Evolutionary conservation across 2,113 vertebrate species (phyloP).

Genomic region (Antechinus stuartii): DNA sequence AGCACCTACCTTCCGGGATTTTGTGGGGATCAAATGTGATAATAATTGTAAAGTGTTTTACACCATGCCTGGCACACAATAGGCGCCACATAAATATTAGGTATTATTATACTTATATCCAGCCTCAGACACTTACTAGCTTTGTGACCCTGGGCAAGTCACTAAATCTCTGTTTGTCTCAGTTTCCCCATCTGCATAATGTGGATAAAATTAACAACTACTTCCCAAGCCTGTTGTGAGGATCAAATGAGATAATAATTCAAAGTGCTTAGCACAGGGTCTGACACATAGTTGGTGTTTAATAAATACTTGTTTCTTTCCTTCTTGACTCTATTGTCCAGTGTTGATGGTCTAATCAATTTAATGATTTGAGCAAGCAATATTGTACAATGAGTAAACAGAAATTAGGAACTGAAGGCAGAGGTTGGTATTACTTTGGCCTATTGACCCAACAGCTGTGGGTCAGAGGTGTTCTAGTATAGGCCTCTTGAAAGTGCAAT

Average conservation of each 20-base stretch:
- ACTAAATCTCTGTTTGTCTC: neutral
- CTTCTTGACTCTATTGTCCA: neutral
- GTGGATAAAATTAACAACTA: neutral
- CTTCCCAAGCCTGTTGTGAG: no score
- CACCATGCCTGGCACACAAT: neutral
- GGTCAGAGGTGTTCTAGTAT: neutral
- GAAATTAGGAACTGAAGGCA: neutral
- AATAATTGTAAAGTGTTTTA: neutral
- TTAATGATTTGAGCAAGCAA: neutral
- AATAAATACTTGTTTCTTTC: neutral
- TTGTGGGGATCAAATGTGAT: neutral
- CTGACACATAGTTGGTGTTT: neutral
- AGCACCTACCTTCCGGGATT: no score
- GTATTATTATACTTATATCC: no score
- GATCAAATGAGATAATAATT: neutral
- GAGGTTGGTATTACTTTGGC: neutral
- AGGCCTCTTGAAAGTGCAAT: neutral
- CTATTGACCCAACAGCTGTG: neutral
- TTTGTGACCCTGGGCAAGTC: no score
- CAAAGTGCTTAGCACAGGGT: neutral
- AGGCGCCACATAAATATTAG: neutral
- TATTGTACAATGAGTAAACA: neutral
- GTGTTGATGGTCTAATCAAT: neutral
- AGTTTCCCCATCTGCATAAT: neutral
- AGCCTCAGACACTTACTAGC: no score